phyloP scores from a whole-genome alignment of 1,140 invertebrate genomes.

The Caerostris extrusa region DNA sequence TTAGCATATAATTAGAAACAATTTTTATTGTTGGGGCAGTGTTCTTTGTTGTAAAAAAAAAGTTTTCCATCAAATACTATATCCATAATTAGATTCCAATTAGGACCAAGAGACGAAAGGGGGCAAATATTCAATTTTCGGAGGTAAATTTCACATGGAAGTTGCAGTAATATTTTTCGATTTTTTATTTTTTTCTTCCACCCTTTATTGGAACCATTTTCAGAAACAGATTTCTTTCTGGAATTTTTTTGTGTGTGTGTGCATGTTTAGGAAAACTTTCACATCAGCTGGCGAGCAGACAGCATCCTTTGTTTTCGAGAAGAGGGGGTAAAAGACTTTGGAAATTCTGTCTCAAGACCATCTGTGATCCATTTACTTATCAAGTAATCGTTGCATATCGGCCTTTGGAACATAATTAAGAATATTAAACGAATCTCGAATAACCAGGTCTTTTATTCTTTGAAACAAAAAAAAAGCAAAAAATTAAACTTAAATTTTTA shows the following conservation, averaged over 20 bases:
- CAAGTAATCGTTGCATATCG: conserved; percentile 13
- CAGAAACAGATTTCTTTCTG: neutral
- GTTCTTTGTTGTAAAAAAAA: conserved; percentile 48
- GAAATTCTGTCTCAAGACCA: conserved; percentile 40
- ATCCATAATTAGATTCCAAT: conserved; percentile 71
- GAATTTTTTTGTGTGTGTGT: neutral
- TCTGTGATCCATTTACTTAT: conserved; percentile 37
- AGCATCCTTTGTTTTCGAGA: conserved; percentile 43
- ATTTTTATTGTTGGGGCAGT: conserved; percentile 51
- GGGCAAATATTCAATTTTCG: conserved; percentile 45
- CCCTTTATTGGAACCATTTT: neutral
- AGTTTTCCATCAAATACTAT: conserved; percentile 44
- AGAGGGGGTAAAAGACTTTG: neutral
- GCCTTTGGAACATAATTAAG: conserved; percentile 28
- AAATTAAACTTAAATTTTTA: too few species aligned
- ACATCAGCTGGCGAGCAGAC: conserved; percentile 29
- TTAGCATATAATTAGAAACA: conserved; percentile 36
- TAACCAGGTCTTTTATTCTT: too few species aligned
- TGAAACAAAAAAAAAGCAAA: too few species aligned
- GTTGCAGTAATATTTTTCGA: conserved; percentile 22
- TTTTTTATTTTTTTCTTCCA: neutral
- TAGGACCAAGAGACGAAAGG: conserved; percentile 45
- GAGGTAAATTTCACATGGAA: conserved; percentile 58
- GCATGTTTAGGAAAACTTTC: conserved; percentile 9
- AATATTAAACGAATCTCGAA: neutral